Conservation (phyloP, 2,797 vertebrate species). For the Microcaecilia unicolor region DNA sequence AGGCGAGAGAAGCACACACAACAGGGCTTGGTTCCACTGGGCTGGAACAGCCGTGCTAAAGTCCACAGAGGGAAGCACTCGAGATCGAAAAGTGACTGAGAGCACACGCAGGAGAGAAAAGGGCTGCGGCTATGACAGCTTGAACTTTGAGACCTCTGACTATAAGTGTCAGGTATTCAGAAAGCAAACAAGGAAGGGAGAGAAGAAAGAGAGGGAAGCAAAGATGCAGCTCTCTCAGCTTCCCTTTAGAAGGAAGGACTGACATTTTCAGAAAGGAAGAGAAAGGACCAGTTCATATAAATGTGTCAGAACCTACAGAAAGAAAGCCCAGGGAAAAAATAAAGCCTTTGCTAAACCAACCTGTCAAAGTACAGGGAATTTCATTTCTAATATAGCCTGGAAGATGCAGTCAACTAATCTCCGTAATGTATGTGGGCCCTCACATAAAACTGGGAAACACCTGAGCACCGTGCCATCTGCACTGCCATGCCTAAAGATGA, state of each 20-base stretch:
- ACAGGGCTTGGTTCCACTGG: conserved; percentile 14
- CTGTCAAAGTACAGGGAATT: no score
- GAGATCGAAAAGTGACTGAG: background rate
- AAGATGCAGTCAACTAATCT: no score
- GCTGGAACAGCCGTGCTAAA: conserved; percentile 20
- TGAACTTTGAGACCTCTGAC: conserved; percentile 43
- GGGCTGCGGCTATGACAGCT: background rate
- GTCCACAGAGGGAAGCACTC: conserved; percentile 26
- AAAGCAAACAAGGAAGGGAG: conserved; percentile 12
- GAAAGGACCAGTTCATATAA: background rate
- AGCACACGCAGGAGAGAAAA: no score
- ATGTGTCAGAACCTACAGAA: no score
- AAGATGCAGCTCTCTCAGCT: conserved; percentile 1
- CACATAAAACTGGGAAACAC: no score
- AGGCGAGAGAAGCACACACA: conserved; percentile 2
- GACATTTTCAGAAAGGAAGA: conserved; percentile 2
- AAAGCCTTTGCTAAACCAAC: no score
- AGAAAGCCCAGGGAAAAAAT: no score
- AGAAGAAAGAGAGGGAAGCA: no score
- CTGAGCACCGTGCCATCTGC: no score
- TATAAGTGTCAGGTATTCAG: background rate
- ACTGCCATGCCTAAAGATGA: no score
- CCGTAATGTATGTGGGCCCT: no score
- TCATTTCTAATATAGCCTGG: no score
- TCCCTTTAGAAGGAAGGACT: conserved; percentile 4